Conservation (phyloP, 2,797 vertebrate genomes). For the Echeneis naucrates region DNA sequence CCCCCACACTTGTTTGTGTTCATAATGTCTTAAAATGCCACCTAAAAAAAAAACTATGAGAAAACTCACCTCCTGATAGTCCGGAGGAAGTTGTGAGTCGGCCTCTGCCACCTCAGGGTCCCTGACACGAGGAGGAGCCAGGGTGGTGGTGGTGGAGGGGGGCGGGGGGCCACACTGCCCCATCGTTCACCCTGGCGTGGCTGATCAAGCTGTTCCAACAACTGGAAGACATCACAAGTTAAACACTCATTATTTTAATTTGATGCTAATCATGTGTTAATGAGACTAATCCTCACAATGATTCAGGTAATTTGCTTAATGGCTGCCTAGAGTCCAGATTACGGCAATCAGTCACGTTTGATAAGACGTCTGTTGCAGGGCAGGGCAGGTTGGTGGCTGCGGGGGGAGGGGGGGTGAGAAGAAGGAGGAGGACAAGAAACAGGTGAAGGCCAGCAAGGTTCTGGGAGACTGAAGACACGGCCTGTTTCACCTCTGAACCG, state of each 20-base stretch:
- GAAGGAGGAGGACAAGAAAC: conserved; percentile 69
- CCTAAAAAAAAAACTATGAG: too few species aligned
- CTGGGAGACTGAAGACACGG: conserved; percentile 45
- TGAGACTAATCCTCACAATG: conserved; percentile 99
- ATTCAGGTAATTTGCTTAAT: conserved; percentile 99
- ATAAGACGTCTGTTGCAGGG: conserved; percentile 94
- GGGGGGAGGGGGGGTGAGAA: conserved; percentile 72
- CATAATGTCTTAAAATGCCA: too few species aligned
- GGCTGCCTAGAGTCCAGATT: conserved; percentile 98
- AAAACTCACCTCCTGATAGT: conserved; percentile 35
- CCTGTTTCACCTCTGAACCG: conserved; percentile 50
- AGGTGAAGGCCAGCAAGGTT: conserved; percentile 72
- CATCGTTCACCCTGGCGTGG: conserved; percentile 87
- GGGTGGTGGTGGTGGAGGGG: too few species aligned
- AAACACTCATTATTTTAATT: conserved; percentile 99
- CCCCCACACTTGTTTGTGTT: too few species aligned
- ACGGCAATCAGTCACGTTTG: conserved; percentile 99
- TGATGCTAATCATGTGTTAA: conserved; percentile 99
- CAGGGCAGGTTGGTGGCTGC: too few species aligned
- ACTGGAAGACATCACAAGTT: conserved; percentile 99
- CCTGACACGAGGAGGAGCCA: conserved; percentile 77
- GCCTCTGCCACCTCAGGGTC: conserved; percentile 72
- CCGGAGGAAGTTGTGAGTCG: conserved; percentile 23
- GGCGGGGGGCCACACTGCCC: too few species aligned
- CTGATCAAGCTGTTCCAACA: conserved; percentile 99